Percentiles rank a stretch among this genome's conserved stretches.
Conservation (phyloP, 2,113 vertebrate genomes). For the Urocolius indicus region DNA sequence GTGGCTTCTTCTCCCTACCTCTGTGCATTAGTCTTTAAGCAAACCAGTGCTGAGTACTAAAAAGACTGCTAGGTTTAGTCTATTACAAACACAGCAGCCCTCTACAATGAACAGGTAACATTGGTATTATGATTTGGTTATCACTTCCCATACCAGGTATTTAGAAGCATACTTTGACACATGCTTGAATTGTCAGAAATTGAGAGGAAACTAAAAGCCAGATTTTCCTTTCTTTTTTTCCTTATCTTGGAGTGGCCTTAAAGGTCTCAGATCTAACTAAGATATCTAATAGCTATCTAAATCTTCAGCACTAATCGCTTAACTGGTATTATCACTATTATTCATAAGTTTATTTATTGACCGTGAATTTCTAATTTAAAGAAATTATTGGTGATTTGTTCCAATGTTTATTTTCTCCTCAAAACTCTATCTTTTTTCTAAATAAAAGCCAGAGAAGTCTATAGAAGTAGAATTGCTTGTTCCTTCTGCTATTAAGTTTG, state of each 20-base stretch:
- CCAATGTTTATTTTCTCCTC: neutral
- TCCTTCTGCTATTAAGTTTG: neutral
- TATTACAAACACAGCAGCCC: fast-evolving
- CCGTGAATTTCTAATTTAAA: neutral
- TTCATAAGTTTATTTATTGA: neutral
- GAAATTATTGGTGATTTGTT: neutral
- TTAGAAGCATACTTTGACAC: neutral
- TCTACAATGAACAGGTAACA: neutral
- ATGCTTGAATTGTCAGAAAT: neutral
- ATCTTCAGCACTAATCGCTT: neutral
- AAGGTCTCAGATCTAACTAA: neutral
- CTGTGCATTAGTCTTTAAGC: neutral
- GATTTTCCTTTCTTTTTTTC: neutral
- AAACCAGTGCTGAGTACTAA: neutral
- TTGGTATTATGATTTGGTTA: neutral
- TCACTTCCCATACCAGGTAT: neutral
- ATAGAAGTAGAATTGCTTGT: neutral
- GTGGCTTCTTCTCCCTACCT: neutral
- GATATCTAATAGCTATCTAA: neutral
- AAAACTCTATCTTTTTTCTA: neutral
- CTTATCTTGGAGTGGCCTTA: neutral
- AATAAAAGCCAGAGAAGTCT: neutral
- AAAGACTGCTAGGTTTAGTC: neutral
- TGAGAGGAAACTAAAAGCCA: neutral
- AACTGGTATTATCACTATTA: neutral